Evolutionary conservation across 2,888 invertebrate genomes (phyloP).

Genomic region (Phalera bucephala): DNA sequence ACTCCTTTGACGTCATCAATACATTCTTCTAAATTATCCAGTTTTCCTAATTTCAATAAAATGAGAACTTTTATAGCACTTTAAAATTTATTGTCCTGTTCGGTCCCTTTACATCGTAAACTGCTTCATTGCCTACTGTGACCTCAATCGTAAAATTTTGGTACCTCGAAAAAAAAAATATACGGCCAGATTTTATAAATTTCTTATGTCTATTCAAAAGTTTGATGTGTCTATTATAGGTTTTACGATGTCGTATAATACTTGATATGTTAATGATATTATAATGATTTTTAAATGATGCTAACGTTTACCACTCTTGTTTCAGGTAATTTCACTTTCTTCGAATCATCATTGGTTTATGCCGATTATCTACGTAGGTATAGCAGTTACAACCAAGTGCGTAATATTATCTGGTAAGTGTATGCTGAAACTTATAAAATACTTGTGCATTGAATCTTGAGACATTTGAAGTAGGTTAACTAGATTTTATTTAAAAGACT

Average conservation of each 20-base stretch:
- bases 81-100: constrained; percentile 25
- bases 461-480: no score
- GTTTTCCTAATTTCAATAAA: constrained; percentile 27
- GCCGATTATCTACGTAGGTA: no score
- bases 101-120: constrained; percentile 42
- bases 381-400: no score
- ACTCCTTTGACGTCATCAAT: not conserved
- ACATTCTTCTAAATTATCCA: constrained; percentile 8
- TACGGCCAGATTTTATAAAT: constrained; percentile 36
- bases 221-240: constrained; percentile 29
- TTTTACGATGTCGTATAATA: constrained; percentile 34
- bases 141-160: constrained; percentile 41
- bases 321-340: constrained; percentile 34
- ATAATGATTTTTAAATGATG: constrained; percentile 28
- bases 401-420: not conserved
- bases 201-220: constrained; percentile 42
- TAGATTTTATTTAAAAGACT: no score
- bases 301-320: constrained; percentile 28
- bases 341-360: not conserved
- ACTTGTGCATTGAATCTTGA: no score
- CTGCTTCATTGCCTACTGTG: constrained; percentile 44
- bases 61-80: constrained; percentile 24
- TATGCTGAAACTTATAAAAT: no score
- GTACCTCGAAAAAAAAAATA: constrained; percentile 40
- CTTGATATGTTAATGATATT: constrained; percentile 25